Evolutionary conservation across 2,113 vertebrate genomes (phyloP).

Genomic region (Myotis brandtii): DNA sequence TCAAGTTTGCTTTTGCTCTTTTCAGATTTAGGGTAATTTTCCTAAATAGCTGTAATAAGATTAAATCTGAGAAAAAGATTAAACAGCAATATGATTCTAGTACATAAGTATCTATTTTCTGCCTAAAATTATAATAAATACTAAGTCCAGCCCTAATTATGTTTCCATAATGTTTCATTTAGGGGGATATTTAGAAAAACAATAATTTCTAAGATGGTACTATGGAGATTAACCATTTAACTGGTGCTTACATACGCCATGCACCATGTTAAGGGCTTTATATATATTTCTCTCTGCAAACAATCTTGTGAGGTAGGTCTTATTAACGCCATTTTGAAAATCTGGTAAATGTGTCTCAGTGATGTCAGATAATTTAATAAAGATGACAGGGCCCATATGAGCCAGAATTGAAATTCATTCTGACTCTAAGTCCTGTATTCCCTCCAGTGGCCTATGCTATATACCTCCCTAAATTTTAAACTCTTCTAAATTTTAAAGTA

Average conservation of each 20-base stretch:
- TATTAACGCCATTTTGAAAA: slow-evolving; percentile 65
- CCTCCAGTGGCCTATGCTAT: background rate
- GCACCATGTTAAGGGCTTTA: background rate
- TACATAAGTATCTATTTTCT: slow-evolving; percentile 41
- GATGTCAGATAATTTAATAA: slow-evolving; percentile 35
- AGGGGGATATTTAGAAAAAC: slow-evolving; percentile 30
- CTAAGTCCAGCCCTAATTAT: background rate
- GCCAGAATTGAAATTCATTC: slow-evolving; percentile 25
- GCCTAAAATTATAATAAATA: slow-evolving; percentile 1
- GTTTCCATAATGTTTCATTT: slow-evolving; percentile 55
- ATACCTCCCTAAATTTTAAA: background rate
- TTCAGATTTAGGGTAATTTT: slow-evolving; percentile 23
- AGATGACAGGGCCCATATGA: background rate
- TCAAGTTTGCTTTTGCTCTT: background rate
- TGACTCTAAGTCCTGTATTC: background rate
- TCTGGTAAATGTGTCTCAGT: slow-evolving; percentile 2
- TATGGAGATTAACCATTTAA: background rate
- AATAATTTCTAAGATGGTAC: slow-evolving; percentile 43
- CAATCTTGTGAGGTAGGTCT: background rate
- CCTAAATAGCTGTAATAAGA: slow-evolving; percentile 17
- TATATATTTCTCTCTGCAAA: slow-evolving; percentile 13
- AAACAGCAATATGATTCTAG: background rate
- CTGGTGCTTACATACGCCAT: background rate
- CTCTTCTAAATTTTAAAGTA: background rate
- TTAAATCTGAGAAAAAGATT: slow-evolving; percentile 24